Conservation (phyloP, 2,888 invertebrate genomes). For the Patella depressa region DNA sequence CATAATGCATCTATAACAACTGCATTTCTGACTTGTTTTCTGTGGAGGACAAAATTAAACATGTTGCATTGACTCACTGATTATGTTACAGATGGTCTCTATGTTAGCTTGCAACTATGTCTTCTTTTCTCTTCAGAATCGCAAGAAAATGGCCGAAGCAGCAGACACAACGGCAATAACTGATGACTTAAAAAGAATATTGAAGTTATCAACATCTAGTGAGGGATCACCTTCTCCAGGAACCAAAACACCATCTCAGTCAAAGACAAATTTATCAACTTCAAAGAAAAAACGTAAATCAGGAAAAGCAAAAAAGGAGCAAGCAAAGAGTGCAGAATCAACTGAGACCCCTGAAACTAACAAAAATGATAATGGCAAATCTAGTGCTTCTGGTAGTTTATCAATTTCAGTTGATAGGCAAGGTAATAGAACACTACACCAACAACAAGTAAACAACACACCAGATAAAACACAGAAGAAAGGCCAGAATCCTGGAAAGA, state of each 20-base stretch:
- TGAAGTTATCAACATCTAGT: conserved; percentile 30
- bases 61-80: too few species aligned
- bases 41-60: too few species aligned
- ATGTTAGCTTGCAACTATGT: too few species aligned
- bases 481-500: background rate
- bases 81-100: too few species aligned
- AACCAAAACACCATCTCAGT: background rate
- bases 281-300: background rate
- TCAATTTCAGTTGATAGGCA: background rate
- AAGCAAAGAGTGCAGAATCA: background rate
- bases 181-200: conserved; percentile 37
- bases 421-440: background rate
- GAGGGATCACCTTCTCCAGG: background rate
- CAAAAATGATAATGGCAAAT: conserved; percentile 6
- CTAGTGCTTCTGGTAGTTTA: background rate
- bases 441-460: background rate
- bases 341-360: conserved; percentile 17
- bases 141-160: conserved; percentile 28
- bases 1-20: too few species aligned
- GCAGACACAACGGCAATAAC: conserved; percentile 37
- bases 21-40: too few species aligned
- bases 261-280: background rate
- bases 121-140: too few species aligned
- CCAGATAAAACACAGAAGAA: background rate
- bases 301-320: background rate